phyloP scores from a whole-genome alignment of 2,888 invertebrate species.

The Tubulanus polymorphus region DNA sequence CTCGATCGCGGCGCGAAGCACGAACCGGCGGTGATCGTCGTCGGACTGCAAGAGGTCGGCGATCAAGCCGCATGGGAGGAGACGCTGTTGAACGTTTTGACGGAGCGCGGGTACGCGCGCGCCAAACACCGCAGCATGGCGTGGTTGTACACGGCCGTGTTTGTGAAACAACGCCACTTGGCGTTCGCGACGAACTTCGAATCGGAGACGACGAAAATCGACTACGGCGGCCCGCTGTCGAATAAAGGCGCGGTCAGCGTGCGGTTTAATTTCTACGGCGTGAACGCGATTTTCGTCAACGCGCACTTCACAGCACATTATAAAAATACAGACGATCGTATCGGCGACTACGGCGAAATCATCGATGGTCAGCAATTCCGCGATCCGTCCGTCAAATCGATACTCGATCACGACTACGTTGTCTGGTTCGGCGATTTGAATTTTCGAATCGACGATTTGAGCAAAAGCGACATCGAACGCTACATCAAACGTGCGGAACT shows the following conservation, averaged over 20 bases:
- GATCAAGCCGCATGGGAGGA: too few species aligned
- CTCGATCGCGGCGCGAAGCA: too few species aligned
- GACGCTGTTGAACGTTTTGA: too few species aligned
- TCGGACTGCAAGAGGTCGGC: too few species aligned
- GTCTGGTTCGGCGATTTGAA: conserved; percentile 97
- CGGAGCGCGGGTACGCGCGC: too few species aligned
- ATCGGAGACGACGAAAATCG: too few species aligned
- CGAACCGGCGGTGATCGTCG: too few species aligned
- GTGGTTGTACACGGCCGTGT: too few species aligned
- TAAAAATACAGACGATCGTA: conserved; percentile 72
- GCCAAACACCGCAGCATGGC: too few species aligned
- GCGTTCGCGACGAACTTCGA: too few species aligned
- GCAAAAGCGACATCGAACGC: conserved; percentile 55
- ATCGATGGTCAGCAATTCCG: conserved; percentile 78
- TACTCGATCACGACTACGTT: conserved; percentile 73
- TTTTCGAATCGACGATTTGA: conserved; percentile 69
- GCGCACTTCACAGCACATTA: conserved; percentile 88
- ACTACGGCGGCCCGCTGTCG: conserved; percentile 78
- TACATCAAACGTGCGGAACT: background rate
- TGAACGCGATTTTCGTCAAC: conserved; percentile 83
- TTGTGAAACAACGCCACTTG: too few species aligned
- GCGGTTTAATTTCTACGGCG: conserved; percentile 80
- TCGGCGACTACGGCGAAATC: conserved; percentile 80
- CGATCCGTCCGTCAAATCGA: too few species aligned
- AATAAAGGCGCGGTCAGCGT: conserved; percentile 93